Evolutionary conservation across 2,888 invertebrate genomes (phyloP), one percentile per base, ranked within the genome.

Genomic region (Drosophila tanythrix): DNA sequence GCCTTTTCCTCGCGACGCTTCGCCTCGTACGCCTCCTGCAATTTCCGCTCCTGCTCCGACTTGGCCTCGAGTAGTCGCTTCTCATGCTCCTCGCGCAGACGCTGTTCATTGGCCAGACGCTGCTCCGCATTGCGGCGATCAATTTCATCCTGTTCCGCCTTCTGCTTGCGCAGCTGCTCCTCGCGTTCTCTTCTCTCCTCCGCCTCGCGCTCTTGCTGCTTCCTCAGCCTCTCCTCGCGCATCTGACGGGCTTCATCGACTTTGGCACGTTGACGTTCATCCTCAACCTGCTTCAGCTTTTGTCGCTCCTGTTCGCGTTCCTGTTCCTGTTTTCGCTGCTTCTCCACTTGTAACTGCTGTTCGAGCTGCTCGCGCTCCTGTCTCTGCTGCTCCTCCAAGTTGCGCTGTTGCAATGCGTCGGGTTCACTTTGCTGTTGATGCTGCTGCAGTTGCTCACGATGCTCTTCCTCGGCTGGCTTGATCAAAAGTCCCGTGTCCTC

Each of bases 1-100:
- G 82, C 88, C 48, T 90, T 86, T 21, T 92, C 81, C 6, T 90
- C 82, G 3, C 83, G 81, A 8, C 88, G 88, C 68, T 89, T 84
- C 8, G 86, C 89, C 76, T 92, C 92, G 21, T 84, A 85, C 13
- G 90, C 90, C 56, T 91, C 91, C 18, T 90, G 86, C 63, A 90
- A 63, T 18, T 79, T 72, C 1, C 84, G 87, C 63, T 92, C 90
- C 43, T 90, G 87, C 46, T 92, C 92, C 7, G 73, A 78, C 59
- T 90, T 89, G 21, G 87, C 87, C 61, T 88, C 76, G 29, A 81
- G 79, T 7, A 91, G 46, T 4, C 73, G 83, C 57, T 87, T 77
- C 55, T 91, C 91, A 40, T 91, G 82, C 62, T 92, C 92, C 46
- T 92, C 80, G 1, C 79, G 81, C 50, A 79, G 29, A 2, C 88